Conservation (phyloP, 2,888 invertebrate species). For the Neria commutata region DNA sequence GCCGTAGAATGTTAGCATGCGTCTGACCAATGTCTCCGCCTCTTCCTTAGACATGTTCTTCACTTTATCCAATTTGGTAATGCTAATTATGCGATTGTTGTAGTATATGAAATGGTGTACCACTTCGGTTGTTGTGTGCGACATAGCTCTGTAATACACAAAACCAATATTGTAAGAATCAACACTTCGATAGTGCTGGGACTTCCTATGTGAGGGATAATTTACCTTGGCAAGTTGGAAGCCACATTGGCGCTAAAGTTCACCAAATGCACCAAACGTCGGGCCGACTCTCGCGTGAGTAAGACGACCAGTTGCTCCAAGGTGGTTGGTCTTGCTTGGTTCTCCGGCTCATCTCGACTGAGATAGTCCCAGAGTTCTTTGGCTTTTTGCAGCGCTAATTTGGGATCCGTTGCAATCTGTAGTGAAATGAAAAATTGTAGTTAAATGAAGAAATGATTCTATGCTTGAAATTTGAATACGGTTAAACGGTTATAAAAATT, state of each 20-base stretch:
- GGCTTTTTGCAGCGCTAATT: constrained; percentile 74
- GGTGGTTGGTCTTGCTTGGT: constrained; percentile 80
- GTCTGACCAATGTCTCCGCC: constrained; percentile 60
- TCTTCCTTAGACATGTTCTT: constrained; percentile 65
- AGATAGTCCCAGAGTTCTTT: constrained; percentile 74
- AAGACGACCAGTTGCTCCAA: constrained; percentile 79
- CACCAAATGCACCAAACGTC: constrained; percentile 78
- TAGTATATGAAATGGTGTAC: constrained; percentile 67
- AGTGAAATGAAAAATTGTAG: not conserved
- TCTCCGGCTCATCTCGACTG: constrained; percentile 81
- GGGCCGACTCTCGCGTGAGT: constrained; percentile 77
- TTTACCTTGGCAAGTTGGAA: constrained; percentile 67
- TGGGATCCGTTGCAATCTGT: constrained; percentile 80
- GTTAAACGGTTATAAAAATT: constrained; percentile 1
- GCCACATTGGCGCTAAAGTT: constrained; percentile 71
- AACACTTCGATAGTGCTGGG: not conserved
- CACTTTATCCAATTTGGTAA: constrained; percentile 68
- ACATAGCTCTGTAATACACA: constrained; percentile 62
- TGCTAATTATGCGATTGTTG: constrained; percentile 71
- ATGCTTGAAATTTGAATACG: not conserved
- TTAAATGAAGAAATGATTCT: not conserved
- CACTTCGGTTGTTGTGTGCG: constrained; percentile 64
- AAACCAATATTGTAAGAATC: not conserved
- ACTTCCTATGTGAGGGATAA: not conserved
- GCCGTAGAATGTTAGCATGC: constrained; percentile 49